Conservation (phyloP, 2,888 invertebrate species). For the Latrodectus hesperus region DNA sequence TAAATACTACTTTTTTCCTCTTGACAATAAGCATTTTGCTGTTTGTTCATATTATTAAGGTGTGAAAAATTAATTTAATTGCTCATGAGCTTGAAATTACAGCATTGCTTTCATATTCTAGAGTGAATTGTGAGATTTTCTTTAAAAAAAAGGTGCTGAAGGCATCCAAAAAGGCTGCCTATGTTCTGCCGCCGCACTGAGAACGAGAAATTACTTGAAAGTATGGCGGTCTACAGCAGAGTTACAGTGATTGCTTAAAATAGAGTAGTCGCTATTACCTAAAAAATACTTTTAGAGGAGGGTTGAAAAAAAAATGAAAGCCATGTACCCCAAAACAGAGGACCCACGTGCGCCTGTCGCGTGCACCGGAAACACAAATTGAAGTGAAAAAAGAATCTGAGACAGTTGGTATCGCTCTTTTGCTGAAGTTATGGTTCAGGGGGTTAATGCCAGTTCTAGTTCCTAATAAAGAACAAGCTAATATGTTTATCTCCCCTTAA, state of each 20-base stretch:
- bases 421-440: not conserved
- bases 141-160: not conserved
- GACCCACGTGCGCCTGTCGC: conserved; percentile 57
- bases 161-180: no score
- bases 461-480: no score
- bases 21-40: no score
- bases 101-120: not conserved
- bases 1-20: no score
- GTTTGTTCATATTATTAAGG: not conserved
- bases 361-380: conserved; percentile 54
- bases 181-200: not conserved
- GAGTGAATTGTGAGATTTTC: not conserved
- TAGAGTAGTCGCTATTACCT: conserved; percentile 48
- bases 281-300: conserved; percentile 23
- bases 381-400: not conserved
- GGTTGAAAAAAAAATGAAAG: conserved; percentile 18
- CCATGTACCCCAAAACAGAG: conserved; percentile 22
- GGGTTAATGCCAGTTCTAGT: no score
- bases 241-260: conserved; percentile 58
- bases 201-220: conserved; percentile 20
- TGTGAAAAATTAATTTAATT: conserved; percentile 8
- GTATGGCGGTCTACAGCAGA: conserved; percentile 13
- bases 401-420: no score
- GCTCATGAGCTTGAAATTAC: not conserved
- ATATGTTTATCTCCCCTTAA: no score